These are phyloP conservation scores for Tanytarsus gracilentus DNA, from an alignment of 2,888 invertebrate genomes.

Conservation along the genomic window DNA sequence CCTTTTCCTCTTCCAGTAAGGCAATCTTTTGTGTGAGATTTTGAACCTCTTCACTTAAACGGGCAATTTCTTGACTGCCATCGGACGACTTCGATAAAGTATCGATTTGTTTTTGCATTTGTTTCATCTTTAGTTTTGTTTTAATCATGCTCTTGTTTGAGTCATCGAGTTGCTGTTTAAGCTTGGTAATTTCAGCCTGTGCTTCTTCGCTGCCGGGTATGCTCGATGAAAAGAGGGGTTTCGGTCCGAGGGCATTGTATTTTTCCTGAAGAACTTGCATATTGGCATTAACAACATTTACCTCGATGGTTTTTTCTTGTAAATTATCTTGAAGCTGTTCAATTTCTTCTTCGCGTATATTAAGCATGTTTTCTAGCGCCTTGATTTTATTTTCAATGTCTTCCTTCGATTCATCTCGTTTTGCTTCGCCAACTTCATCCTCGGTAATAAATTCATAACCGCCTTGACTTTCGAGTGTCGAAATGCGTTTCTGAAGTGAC, in stretches of 20 bases:
- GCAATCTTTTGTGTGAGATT: conserved; percentile 65
- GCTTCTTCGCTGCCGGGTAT: conserved; percentile 33
- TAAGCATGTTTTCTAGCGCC: conserved; percentile 45
- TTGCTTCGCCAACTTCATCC: conserved; percentile 34
- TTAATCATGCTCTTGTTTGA: conserved; percentile 69
- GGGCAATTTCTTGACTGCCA: conserved; percentile 56
- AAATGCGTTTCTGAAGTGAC: conserved; percentile 35
- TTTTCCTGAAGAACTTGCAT: conserved; percentile 41
- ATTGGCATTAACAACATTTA: conserved; percentile 45
- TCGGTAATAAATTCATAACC: conserved; percentile 31
- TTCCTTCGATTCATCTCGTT: conserved; percentile 44
- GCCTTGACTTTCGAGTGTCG: conserved; percentile 41
- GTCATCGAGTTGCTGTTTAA: conserved; percentile 63
- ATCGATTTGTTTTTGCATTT: conserved; percentile 64
- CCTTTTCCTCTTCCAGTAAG: conserved; percentile 84
- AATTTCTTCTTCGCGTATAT: conserved; percentile 44
- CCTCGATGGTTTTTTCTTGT: conserved; percentile 48
- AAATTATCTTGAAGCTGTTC: conserved; percentile 46
- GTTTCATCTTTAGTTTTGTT: conserved; percentile 63
- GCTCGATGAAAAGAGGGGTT: conserved; percentile 36
- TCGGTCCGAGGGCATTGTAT: conserved; percentile 36
- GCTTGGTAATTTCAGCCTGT: conserved; percentile 42
- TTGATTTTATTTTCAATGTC: conserved; percentile 47
- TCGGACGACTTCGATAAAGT: conserved; percentile 58
- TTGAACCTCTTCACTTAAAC: conserved; percentile 53